Evolutionary conservation across 2,113 vertebrate genomes (phyloP).

Genomic region (Jacana jacana): DNA sequence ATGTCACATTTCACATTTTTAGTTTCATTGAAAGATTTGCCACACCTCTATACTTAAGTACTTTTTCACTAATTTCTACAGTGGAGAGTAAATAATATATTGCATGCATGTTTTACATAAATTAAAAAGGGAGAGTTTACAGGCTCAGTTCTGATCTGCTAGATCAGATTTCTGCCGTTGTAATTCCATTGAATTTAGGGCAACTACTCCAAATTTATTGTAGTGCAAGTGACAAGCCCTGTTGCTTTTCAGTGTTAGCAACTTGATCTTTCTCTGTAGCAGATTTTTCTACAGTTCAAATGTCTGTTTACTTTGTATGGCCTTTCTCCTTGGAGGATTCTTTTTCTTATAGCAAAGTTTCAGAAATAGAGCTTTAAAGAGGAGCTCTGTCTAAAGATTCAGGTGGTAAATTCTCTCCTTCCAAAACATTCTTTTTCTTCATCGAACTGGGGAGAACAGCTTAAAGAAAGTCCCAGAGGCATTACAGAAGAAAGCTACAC

Average conservation of each 20-base stretch:
- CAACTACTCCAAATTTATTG: background rate
- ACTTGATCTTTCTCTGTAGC: background rate
- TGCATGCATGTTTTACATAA: constrained; percentile 47
- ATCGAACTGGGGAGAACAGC: background rate
- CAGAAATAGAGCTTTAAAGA: background rate
- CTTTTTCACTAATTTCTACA: constrained; percentile 68
- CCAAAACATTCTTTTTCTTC: background rate
- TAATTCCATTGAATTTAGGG: background rate
- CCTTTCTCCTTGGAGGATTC: background rate
- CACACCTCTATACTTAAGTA: constrained; percentile 54
- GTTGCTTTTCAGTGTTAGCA: constrained; percentile 6
- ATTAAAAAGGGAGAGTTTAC: background rate
- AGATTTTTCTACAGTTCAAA: background rate
- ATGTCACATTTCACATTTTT: constrained; percentile 54
- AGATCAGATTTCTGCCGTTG: background rate
- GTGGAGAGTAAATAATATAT: constrained; percentile 70
- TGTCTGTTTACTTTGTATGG: background rate
- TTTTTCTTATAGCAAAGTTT: background rate
- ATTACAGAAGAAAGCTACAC: background rate
- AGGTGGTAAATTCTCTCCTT: background rate
- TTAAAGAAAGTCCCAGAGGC: background rate
- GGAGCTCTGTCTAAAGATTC: constrained; percentile 1
- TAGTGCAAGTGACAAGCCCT: background rate
- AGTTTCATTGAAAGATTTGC: constrained; percentile 37
- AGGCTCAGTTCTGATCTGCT: background rate